Base-by-base conservation (phyloP, 2,888 invertebrate species). In the Eustalomyia histrio region DNA sequence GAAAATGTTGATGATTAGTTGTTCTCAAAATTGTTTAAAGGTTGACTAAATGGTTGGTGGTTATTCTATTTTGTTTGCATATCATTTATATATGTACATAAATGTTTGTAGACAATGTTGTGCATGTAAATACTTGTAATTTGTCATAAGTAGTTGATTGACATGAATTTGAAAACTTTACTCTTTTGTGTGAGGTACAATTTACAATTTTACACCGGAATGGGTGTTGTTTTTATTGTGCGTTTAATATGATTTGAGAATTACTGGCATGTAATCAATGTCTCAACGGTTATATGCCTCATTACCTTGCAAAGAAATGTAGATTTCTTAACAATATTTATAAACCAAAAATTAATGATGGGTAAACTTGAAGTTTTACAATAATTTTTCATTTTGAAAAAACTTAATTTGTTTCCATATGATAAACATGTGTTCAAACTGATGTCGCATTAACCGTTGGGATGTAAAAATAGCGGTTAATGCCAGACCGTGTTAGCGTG, bases 91-190 rank as follows among this genome's bases (percentile, higher is more conserved):
- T n/a, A n/a, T n/a, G n/a, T n/a, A n/a, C n/a, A n/a, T 35, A 10
- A 35, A n/a, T 60, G 17, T 12, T 35, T 17, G 17, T 63, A 65
- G 64, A 57, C 50, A 61, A 47, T 61, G 67, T 76, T 52, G 35
- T 68, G 39, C 61, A 64, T 76, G 67, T 76, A 76, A 80, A 68
- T 60, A 39, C 53, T 58, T 80, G 76, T 80, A 68, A 80, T 80
- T 80, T 80, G 76, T 80, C 76, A 53, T 67, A 72, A 80, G 71
- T 52, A 53, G 65, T 71, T 79, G 65, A 67, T 61, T 75, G 65
- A 61, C 53, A 76, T 63, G 57, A 61, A 58, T 76, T 55, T 17
- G 52, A 43, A 21, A 14, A n/a, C 52, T 29, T 29, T 29, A 52
- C 52, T 52, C 17, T 14, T 17, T n/a, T 18, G 18, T 33, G n/a